These are phyloP conservation scores for Petrolisthes manimaculis DNA, from an alignment of 2,888 invertebrate genomes.

Conservation along the genomic window DNA sequence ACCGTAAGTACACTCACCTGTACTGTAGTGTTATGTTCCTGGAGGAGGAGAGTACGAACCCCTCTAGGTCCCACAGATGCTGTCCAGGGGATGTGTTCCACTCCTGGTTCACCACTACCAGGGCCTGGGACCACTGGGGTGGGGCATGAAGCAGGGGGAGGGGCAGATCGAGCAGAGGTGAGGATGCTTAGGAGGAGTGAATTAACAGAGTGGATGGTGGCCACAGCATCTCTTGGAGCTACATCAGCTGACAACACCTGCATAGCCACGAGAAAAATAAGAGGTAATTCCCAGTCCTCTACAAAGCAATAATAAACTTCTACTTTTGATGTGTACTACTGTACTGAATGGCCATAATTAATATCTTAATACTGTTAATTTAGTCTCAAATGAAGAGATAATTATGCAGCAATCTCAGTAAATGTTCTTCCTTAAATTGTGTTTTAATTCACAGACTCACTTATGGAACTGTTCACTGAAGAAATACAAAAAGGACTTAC, in stretches of 20 bases:
- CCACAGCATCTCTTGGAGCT: constrained; percentile 62
- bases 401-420: too few relatives aligned
- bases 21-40: constrained; percentile 68
- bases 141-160: neutral
- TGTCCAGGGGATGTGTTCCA: constrained; percentile 82
- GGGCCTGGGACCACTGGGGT: constrained; percentile 1
- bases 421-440: too few relatives aligned
- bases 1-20: constrained; percentile 33
- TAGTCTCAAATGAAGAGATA: too few relatives aligned
- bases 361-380: neutral
- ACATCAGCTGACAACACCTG: constrained; percentile 64
- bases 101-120: constrained; percentile 23
- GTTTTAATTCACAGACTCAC: too few relatives aligned
- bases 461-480: too few relatives aligned
- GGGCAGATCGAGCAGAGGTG: constrained; percentile 72
- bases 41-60: constrained; percentile 68
- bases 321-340: neutral
- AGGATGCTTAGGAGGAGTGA: constrained; percentile 66
- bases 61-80: constrained; percentile 76
- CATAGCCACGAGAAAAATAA: neutral
- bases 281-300: neutral
- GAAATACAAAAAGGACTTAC: too few relatives aligned
- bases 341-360: neutral
- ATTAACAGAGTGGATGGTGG: constrained; percentile 57
- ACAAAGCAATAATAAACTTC: neutral